Evolutionary conservation across 2,888 invertebrate genomes (phyloP).

Genomic region (Cheiracanthium punctorium): DNA sequence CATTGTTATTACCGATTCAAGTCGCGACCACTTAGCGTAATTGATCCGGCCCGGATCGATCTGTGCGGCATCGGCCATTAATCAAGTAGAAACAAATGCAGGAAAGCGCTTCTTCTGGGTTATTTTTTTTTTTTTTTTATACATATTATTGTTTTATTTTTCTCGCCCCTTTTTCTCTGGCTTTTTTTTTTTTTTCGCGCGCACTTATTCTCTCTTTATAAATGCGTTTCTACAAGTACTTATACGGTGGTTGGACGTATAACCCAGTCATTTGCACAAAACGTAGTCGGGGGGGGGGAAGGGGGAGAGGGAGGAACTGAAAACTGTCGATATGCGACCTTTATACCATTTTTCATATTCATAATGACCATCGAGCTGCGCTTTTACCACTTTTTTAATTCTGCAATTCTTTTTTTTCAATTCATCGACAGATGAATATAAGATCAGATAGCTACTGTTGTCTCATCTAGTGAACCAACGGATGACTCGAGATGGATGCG

Average conservation of each 20-base stretch:
- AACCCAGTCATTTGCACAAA: constrained; percentile 61
- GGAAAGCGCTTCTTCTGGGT: constrained; percentile 2
- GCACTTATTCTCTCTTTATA: constrained; percentile 61
- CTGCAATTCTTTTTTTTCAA: no score
- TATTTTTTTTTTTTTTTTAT: no score
- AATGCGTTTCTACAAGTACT: constrained; percentile 61
- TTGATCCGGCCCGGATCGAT: constrained; percentile 65
- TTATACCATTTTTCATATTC: constrained; percentile 65
- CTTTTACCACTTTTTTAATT: no score
- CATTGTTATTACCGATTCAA: constrained; percentile 69
- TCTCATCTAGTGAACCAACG: no score
- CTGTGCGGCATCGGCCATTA: constrained; percentile 56
- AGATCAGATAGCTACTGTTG: no score
- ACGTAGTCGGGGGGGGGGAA: constrained; percentile 12
- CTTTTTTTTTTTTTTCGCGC: no score
- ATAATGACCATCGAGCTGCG: constrained; percentile 58
- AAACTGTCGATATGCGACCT: constrained; percentile 49
- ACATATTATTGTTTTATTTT: no score
- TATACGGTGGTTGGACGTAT: background rate
- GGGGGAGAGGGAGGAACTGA: no score
- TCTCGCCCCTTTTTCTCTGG: background rate
- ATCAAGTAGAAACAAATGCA: constrained; percentile 69
- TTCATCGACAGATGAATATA: no score
- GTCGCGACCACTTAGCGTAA: constrained; percentile 68
- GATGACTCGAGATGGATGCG: no score